These are phyloP conservation scores for Zaprionus davidi DNA, from an alignment of 1,140 invertebrate species.

Conservation along the genomic window DNA sequence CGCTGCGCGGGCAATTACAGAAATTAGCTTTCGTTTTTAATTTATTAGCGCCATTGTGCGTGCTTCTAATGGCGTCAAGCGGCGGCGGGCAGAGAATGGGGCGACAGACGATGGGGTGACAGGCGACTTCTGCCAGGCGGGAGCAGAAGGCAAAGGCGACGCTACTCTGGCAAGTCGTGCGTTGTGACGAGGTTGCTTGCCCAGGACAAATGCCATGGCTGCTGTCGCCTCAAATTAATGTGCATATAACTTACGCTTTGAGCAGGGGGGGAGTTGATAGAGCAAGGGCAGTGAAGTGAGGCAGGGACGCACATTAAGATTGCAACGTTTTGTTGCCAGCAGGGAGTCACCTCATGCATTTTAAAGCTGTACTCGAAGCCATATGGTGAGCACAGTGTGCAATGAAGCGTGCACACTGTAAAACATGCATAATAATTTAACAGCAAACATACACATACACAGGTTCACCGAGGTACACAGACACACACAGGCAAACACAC, in stretches of 20 bases:
- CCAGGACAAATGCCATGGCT: conserved; percentile 74
- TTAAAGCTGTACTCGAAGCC: conserved; percentile 50
- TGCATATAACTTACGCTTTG: conserved; percentile 80
- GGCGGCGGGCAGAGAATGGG: conserved; percentile 13
- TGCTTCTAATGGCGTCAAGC: conserved; percentile 75
- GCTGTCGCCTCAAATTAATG: conserved; percentile 74
- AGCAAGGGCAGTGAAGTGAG: conserved; percentile 14
- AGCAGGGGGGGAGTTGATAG: conserved; percentile 21
- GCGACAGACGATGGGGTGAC: neutral
- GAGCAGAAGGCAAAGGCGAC: conserved; percentile 17
- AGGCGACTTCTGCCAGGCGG: neutral
- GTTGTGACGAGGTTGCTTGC: conserved; percentile 49
- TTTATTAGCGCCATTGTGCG: conserved; percentile 80
- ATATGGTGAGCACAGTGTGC: conserved; percentile 47
- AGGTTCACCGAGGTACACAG: neutral
- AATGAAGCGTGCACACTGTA: conserved; percentile 74
- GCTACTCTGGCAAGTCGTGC: conserved; percentile 18
- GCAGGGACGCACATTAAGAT: conserved; percentile 53
- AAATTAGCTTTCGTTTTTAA: conserved; percentile 82
- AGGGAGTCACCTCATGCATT: conserved; percentile 73
- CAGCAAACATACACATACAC: conserved; percentile 46
- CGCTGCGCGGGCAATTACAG: conserved; percentile 72
- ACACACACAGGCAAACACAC: conserved; percentile 4
- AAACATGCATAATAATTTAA: conserved; percentile 80
- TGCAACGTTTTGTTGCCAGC: conserved; percentile 63